These are phyloP conservation scores for Harpalus rufipes DNA, from an alignment of 2,888 invertebrate species.

Conservation along the genomic window DNA sequence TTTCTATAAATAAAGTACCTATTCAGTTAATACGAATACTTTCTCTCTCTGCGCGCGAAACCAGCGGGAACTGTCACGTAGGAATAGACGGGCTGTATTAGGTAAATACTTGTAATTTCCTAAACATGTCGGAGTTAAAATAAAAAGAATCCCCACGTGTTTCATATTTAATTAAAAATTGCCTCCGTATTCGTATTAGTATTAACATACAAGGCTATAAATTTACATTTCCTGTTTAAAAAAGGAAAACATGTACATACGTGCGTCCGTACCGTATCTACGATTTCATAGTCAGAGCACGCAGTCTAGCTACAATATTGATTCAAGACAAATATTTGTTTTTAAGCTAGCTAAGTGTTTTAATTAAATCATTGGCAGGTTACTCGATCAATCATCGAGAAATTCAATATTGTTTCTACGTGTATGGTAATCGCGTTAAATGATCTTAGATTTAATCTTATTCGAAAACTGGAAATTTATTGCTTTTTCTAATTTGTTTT, in stretches of 20 bases:
- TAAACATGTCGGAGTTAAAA: neutral
- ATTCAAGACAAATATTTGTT: constrained; percentile 22
- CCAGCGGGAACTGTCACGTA: too few species aligned
- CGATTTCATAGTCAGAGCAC: constrained; percentile 6
- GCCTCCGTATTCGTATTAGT: neutral
- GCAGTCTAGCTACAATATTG: constrained; percentile 6
- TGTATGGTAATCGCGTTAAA: constrained; percentile 15
- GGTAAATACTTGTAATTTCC: too few species aligned
- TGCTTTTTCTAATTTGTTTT: constrained; percentile 33
- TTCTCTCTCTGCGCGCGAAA: too few species aligned
- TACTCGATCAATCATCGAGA: constrained; percentile 39
- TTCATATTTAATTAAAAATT: neutral
- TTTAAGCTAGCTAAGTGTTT: constrained; percentile 13
- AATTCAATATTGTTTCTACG: constrained; percentile 41
- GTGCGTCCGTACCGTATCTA: neutral
- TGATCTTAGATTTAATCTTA: constrained; percentile 22
- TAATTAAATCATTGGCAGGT: constrained; percentile 48
- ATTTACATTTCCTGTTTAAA: neutral
- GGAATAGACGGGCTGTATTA: too few species aligned
- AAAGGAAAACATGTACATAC: neutral
- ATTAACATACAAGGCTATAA: neutral
- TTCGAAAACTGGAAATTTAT: constrained; percentile 32
- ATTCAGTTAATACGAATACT: too few species aligned
- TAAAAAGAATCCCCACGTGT: neutral
- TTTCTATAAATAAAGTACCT: too few species aligned